Conservation (phyloP, 1,140 invertebrate species). For the Pogonomyrmex barbatus region DNA sequence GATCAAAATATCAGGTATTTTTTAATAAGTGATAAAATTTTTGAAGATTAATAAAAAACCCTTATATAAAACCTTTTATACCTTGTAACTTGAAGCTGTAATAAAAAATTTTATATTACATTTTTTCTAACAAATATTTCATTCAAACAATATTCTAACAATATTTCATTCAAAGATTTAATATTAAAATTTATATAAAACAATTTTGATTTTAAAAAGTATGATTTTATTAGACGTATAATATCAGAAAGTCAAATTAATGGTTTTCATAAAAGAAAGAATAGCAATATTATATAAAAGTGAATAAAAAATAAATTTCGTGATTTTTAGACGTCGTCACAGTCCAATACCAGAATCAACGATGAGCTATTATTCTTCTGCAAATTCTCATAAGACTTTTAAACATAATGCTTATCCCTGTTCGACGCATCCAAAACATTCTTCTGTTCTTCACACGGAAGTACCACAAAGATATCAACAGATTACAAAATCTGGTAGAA, state of each 20-base stretch:
- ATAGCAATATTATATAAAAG: slow-evolving; percentile 2
- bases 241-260: not conserved
- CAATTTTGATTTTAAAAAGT: not conserved
- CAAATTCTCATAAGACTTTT: slow-evolving; percentile 64
- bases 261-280: not conserved
- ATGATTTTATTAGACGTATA: not conserved
- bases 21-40: slow-evolving; percentile 1
- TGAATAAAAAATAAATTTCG: not conserved
- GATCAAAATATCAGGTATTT: slow-evolving; percentile 66
- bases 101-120: not conserved
- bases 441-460: slow-evolving; percentile 29
- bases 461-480: slow-evolving; percentile 31
- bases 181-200: not conserved
- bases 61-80: not conserved
- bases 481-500: slow-evolving; percentile 38
- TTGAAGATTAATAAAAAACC: not conserved
- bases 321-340: slow-evolving; percentile 61
- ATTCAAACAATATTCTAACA: not conserved
- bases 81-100: not conserved
- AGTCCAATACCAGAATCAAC: slow-evolving; percentile 62
- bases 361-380: slow-evolving; percentile 62
- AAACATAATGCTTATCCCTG: slow-evolving; percentile 61
- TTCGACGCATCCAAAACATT: slow-evolving; percentile 56
- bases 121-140: not conserved
- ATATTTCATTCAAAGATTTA: not conserved